phyloP scores from a whole-genome alignment of 2,797 vertebrate species.

The Anguilla obscura region DNA sequence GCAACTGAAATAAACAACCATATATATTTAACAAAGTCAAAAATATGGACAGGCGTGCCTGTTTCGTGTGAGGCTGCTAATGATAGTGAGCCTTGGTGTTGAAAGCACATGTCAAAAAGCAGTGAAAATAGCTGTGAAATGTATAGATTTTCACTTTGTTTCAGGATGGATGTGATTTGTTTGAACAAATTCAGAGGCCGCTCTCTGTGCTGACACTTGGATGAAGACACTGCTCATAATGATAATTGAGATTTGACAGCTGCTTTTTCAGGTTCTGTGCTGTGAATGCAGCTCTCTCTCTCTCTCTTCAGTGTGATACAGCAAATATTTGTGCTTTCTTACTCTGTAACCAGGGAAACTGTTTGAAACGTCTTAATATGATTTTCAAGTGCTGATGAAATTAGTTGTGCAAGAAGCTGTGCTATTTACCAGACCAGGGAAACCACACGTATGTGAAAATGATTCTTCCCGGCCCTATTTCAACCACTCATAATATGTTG shows the following conservation, averaged over 20 bases:
- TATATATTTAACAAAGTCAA: not conserved
- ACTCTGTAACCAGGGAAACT: slow-evolving; percentile 63
- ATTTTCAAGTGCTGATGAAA: slow-evolving; percentile 62
- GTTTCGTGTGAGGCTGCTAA: slow-evolving; percentile 28
- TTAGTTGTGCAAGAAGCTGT: slow-evolving; percentile 55
- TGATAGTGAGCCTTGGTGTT: not conserved
- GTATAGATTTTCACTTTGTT: not conserved
- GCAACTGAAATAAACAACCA: not conserved
- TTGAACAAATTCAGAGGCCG: slow-evolving; percentile 8
- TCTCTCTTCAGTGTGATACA: slow-evolving; percentile 61
- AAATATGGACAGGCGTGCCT: slow-evolving; percentile 13
- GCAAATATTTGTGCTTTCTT: slow-evolving; percentile 69
- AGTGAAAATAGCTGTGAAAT: slow-evolving; percentile 19
- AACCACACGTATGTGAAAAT: slow-evolving; percentile 50
- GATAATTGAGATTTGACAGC: slow-evolving; percentile 20
- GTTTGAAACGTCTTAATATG: slow-evolving; percentile 61
- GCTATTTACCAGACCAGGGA: slow-evolving; percentile 58
- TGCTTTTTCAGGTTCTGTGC: slow-evolving; percentile 18
- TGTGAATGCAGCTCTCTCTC: slow-evolving; percentile 64
- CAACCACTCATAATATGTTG: slow-evolving; percentile 1
- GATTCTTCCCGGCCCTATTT: slow-evolving; percentile 41
- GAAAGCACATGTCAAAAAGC: slow-evolving; percentile 1
- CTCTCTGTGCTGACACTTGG: slow-evolving; percentile 14
- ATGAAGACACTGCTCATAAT: slow-evolving; percentile 8
- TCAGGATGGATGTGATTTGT: slow-evolving; percentile 9